A percentile compares a stretch with the other conserved stretches of the same genome.
Conservation (phyloP, 2,113 vertebrate genomes). For the Cranoglanis bouderius region DNA sequence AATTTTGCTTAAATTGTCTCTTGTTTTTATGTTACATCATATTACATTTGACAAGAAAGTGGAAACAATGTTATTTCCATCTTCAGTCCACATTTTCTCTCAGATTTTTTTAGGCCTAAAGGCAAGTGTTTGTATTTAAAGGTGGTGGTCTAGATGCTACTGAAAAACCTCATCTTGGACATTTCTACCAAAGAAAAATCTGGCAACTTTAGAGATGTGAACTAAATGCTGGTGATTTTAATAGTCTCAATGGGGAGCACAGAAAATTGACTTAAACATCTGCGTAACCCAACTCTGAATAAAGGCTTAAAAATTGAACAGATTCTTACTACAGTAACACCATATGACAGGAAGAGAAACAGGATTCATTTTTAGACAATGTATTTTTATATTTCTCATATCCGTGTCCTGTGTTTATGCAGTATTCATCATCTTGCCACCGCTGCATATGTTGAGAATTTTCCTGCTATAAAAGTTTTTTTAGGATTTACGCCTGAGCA, state of each 20-base stretch:
- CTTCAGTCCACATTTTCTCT: background rate
- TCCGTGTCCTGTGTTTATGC: slow-evolving; percentile 15
- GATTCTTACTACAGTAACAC: background rate
- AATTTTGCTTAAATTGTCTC: background rate
- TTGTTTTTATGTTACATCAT: background rate
- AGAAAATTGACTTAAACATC: background rate
- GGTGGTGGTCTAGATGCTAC: background rate
- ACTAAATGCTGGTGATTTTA: background rate
- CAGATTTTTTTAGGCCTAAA: background rate
- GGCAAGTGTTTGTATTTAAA: background rate
- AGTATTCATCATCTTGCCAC: background rate
- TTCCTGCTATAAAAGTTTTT: slow-evolving; percentile 20
- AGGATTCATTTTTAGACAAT: background rate
- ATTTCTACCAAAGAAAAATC: background rate
- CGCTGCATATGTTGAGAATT: slow-evolving; percentile 31
- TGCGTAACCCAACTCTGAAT: background rate
- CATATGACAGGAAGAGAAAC: background rate
- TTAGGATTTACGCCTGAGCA: slow-evolving; percentile 30
- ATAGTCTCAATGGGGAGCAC: background rate
- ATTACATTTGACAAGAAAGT: background rate
- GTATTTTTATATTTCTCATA: slow-evolving; percentile 2
- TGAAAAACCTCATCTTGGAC: background rate
- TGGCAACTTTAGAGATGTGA: background rate
- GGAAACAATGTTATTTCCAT: background rate
- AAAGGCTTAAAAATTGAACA: background rate